phyloP scores from a whole-genome alignment of 2,113 vertebrate genomes.

The Papio anubis region DNA sequence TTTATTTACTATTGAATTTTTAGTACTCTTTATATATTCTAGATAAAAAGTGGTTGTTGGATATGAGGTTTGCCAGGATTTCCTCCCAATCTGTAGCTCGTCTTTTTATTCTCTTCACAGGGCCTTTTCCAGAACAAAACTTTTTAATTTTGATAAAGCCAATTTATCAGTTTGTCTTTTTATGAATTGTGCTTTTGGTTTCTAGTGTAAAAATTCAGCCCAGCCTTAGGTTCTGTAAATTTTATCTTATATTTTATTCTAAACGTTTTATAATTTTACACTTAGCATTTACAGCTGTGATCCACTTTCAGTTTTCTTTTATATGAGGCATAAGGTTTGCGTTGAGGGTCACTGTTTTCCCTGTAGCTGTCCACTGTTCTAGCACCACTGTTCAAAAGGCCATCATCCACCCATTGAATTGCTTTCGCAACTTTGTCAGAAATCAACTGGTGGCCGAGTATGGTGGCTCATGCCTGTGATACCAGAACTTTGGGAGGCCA shows the following conservation, averaged over 20 bases:
- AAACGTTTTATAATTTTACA: not conserved
- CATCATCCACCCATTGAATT: rapidly evolving
- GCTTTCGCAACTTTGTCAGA: not conserved
- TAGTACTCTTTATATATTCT: not conserved
- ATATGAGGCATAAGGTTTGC: not conserved
- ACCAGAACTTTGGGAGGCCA: too few species aligned
- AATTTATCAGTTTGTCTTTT: not conserved
- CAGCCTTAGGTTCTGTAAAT: not conserved
- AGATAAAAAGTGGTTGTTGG: not conserved
- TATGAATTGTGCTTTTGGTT: not conserved
- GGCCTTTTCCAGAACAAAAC: not conserved
- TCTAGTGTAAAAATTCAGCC: not conserved
- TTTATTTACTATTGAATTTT: not conserved
- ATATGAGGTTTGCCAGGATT: not conserved
- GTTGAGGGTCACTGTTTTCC: not conserved
- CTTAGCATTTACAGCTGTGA: not conserved
- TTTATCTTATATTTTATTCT: not conserved
- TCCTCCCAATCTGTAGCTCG: not conserved
- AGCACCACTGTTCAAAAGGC: not conserved
- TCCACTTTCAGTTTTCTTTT: not conserved
- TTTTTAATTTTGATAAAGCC: not conserved
- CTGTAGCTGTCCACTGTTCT: not conserved
- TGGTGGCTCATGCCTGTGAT: too few species aligned
- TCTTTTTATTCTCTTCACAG: not conserved
- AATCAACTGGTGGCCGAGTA: too few species aligned